Evolutionary conservation across 2,113 vertebrate genomes (phyloP).

Genomic region (Cynoglossus semilaevis): DNA sequence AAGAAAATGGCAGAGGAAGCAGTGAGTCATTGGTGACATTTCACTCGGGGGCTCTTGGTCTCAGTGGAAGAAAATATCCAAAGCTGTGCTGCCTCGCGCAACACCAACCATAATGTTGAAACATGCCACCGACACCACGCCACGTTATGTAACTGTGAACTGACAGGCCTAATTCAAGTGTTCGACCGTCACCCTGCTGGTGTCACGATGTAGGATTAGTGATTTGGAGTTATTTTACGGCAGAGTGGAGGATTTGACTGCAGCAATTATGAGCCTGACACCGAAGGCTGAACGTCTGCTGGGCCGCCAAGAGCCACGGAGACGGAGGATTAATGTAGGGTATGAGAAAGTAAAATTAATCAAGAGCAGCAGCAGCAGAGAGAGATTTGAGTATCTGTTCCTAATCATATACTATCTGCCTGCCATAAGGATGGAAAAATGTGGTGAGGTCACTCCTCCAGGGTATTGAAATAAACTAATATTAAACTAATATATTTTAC

Average conservation of each 20-base stretch:
- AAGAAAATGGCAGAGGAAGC: slow-evolving; percentile 35
- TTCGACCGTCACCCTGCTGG: not conserved
- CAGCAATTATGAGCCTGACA: not conserved
- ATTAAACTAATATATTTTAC: slow-evolving; percentile 14
- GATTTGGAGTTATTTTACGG: slow-evolving; percentile 3
- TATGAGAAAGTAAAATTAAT: slow-evolving; percentile 28
- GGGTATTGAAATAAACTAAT: slow-evolving; percentile 12
- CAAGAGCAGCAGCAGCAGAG: slow-evolving; percentile 11
- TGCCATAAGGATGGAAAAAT: slow-evolving; percentile 49
- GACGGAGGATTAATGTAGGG: slow-evolving; percentile 29
- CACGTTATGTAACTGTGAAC: slow-evolving; percentile 6
- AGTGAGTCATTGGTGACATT: slow-evolving; percentile 40
- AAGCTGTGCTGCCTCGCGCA: slow-evolving; percentile 4
- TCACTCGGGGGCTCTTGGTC: slow-evolving; percentile 7
- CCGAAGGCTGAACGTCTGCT: slow-evolving; percentile 26
- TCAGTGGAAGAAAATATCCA: not conserved
- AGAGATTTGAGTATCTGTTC: slow-evolving; percentile 33
- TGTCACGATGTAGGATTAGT: slow-evolving; percentile 8
- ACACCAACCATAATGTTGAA: slow-evolving; percentile 3
- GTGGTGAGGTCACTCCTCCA: slow-evolving; percentile 35
- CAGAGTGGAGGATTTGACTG: slow-evolving; percentile 1
- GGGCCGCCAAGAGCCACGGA: slow-evolving; percentile 21
- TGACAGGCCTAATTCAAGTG: not conserved
- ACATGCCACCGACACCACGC: not conserved
- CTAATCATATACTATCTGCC: slow-evolving; percentile 28